These are phyloP conservation scores for Eupeodes corollae DNA, from an alignment of 1,140 invertebrate genomes.

Conservation along the genomic window DNA sequence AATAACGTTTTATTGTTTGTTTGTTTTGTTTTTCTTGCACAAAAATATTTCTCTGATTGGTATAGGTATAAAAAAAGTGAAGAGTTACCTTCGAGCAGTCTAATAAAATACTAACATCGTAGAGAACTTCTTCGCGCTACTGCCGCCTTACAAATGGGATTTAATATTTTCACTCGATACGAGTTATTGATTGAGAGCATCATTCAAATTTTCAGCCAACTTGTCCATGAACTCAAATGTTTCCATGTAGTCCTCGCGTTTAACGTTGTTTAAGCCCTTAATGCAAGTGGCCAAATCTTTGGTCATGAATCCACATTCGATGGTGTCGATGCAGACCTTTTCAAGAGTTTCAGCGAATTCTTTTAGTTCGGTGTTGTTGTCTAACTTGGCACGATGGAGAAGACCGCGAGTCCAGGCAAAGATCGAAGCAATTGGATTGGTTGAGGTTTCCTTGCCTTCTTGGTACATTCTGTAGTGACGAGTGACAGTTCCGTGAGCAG, in stretches of 20 bases:
- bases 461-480: slow-evolving; percentile 90
- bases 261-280: slow-evolving; percentile 78
- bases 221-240: slow-evolving; percentile 98
- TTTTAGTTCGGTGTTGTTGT: slow-evolving; percentile 65
- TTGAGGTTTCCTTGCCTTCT: slow-evolving; percentile 93
- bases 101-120: no score
- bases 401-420: slow-evolving; percentile 95
- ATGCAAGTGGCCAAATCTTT: slow-evolving; percentile 98
- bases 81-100: no score
- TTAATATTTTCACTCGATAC: not conserved
- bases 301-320: slow-evolving; percentile 92
- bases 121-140: no score
- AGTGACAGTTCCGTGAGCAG: slow-evolving; percentile 95
- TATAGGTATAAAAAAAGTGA: no score
- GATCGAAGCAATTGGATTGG: slow-evolving; percentile 97
- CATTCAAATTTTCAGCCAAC: slow-evolving; percentile 82
- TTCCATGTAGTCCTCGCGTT: slow-evolving; percentile 82
- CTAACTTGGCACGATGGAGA: slow-evolving; percentile 83
- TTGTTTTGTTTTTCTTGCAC: no score
- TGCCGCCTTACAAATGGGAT: no score
- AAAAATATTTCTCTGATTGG: no score
- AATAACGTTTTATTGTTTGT: no score
- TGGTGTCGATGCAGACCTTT: slow-evolving; percentile 84
- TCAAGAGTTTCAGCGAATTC: slow-evolving; percentile 78
- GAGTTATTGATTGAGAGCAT: slow-evolving; percentile 43